These are phyloP conservation scores for Amblyopsis hoosieri DNA, from an alignment of 2,797 vertebrate genomes.

Conservation along the genomic window DNA sequence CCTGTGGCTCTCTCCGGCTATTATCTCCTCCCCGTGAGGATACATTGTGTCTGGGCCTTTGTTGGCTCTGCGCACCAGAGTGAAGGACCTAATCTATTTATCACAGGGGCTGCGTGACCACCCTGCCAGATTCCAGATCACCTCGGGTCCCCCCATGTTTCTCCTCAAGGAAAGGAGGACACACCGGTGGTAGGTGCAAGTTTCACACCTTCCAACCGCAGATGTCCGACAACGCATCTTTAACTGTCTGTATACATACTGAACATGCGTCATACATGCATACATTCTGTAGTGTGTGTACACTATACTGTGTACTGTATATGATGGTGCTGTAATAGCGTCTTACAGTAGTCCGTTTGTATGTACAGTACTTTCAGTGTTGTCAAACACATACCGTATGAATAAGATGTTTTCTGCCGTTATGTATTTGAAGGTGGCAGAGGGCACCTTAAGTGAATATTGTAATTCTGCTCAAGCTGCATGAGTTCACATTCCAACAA, in stretches of 20 bases:
- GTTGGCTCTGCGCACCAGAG: constrained; percentile 66
- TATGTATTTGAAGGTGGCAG: constrained; percentile 3
- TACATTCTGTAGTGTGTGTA: no score
- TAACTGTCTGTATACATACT: no score
- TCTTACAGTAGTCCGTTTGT: no score
- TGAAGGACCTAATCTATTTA: constrained; percentile 81
- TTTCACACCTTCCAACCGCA: constrained; percentile 66
- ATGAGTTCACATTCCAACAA: constrained; percentile 38
- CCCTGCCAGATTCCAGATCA: constrained; percentile 73
- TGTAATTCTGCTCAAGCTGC: constrained; percentile 19
- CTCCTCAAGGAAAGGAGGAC: constrained; percentile 58
- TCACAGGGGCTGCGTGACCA: constrained; percentile 72
- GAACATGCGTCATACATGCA: no score
- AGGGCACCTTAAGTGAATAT: constrained; percentile 10
- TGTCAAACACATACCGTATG: no score
- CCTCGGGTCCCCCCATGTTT: constrained; percentile 59
- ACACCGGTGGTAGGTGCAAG: constrained; percentile 56
- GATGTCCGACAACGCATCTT: no score
- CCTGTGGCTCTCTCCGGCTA: constrained; percentile 69
- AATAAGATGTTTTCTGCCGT: neutral
- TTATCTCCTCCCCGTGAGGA: constrained; percentile 75
- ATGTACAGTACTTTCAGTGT: no score
- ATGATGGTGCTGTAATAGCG: no score
- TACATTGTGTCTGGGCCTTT: constrained; percentile 72
- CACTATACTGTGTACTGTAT: no score